Base-by-base conservation (phyloP, 2,888 invertebrate species). In the Uropetala carovei region DNA sequence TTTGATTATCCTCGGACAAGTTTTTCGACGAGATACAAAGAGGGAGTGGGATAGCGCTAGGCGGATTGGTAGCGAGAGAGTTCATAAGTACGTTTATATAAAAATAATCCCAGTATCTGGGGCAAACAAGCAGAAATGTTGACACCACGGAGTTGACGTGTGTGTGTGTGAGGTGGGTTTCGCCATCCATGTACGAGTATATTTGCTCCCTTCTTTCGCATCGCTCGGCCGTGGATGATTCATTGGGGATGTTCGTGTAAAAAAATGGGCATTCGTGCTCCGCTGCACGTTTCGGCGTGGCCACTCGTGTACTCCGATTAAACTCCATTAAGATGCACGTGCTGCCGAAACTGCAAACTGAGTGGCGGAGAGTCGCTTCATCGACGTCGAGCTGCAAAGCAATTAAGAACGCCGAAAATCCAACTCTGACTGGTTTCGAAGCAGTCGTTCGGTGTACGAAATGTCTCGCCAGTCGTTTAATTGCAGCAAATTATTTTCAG, bases 21-120 rank as follows among this genome's bases (percentile, higher is more conserved):
- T 75, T 75, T 27, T 18, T 14, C 75, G 4, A 13, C 27, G 5
- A 11, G 22, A 68, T 68, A 9, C 16, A 5, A 68, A 22, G n/a
- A 22, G 68, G 68, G 22, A 68, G 68, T 18, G 68, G 75, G 75
- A 75, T 27, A 43, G 43, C 43, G 5, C 1, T 43, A 75, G 27
- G 27, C 75, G 75, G 27, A 75, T 75, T 75, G 75, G 75, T 22
- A 75, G 27, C 75, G 27, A 75, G 75, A 75, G 75, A 75, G 22
- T 75, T 75, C 27, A 75, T 75, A 75, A 27, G 75, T 27, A 14
- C 13, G 75, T 75, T 13, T 75, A 22, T 75, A 13, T 75, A 75
- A 27, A 75, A 27, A 27, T 27, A 27, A n/a, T 22, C 75, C 75
- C 27, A 0, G 75, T 75, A 75, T 75, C 27, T 75, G 22, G 75